These are phyloP conservation scores for Drosophila phalerata DNA, from an alignment of 2,888 invertebrate genomes.

Conservation along the genomic window DNA sequence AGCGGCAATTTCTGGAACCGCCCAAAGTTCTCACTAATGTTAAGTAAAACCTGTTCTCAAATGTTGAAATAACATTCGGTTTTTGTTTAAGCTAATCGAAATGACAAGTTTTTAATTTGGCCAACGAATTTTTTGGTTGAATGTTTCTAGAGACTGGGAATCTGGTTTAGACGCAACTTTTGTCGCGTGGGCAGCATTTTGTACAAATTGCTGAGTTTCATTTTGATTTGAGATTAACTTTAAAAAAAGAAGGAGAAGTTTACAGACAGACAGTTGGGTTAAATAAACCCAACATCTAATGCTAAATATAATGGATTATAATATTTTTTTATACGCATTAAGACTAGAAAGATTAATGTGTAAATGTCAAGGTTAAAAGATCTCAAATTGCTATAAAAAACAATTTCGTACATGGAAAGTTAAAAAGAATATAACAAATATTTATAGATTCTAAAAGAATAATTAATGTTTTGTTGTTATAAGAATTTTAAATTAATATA, in stretches of 20 bases:
- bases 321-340: conserved; percentile 24
- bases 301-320: conserved; percentile 27
- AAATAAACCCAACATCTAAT: conserved; percentile 6
- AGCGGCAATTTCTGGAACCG: conserved; percentile 51
- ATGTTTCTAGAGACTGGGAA: conserved; percentile 27
- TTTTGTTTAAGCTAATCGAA: conserved; percentile 67
- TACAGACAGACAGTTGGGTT: conserved; percentile 27
- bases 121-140: conserved; percentile 37
- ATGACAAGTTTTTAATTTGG: conserved; percentile 74
- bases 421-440: neutral
- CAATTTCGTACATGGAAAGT: neutral
- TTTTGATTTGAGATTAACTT: conserved; percentile 42
- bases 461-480: neutral
- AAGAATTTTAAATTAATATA: neutral
- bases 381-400: conserved; percentile 23
- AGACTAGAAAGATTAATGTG: conserved; percentile 37
- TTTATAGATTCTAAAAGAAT: conserved; percentile 1
- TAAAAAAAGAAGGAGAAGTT: conserved; percentile 3
- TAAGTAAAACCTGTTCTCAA: conserved; percentile 54
- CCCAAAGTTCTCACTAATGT: conserved; percentile 61
- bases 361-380: conserved; percentile 32
- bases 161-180: conserved; percentile 39
- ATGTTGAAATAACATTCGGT: conserved; percentile 14
- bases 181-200: conserved; percentile 64
- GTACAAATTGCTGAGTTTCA: conserved; percentile 62